Evolutionary conservation across 2,797 vertebrate genomes (phyloP).

Genomic region (Prunella strophiata): DNA sequence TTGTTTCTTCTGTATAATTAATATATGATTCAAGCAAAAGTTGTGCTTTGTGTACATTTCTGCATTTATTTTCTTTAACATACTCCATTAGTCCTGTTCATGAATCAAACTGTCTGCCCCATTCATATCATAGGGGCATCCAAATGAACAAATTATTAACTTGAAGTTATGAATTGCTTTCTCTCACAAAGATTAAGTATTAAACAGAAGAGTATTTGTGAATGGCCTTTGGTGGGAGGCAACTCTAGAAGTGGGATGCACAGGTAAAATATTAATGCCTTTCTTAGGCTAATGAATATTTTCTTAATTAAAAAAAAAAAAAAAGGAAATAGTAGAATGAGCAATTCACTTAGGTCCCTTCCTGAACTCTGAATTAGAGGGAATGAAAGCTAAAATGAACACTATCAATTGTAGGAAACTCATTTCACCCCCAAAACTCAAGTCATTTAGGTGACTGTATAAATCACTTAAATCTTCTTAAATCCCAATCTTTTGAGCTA

Average conservation of each 20-base stretch:
- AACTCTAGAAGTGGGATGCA: not conserved
- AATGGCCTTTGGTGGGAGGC: not conserved
- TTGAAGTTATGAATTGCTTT: conserved; percentile 27
- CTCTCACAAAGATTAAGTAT: not conserved
- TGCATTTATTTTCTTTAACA: conserved; percentile 73
- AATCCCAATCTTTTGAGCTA: not conserved
- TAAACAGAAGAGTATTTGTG: not conserved
- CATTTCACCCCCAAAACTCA: not conserved
- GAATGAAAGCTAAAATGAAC: not conserved
- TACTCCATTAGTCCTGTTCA: conserved; percentile 74
- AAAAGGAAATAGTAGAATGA: not conserved
- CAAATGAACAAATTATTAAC: conserved; percentile 64
- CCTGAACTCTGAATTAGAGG: not conserved
- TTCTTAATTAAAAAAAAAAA: not conserved
- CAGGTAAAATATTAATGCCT: not conserved
- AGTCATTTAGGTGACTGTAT: not conserved
- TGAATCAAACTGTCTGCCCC: conserved; percentile 52
- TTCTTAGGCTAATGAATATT: not conserved
- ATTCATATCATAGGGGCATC: not conserved
- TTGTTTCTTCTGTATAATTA: conserved; percentile 63
- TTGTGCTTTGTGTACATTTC: conserved; percentile 69
- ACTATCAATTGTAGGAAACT: not conserved
- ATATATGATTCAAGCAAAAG: conserved; percentile 20
- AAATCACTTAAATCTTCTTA: not conserved
- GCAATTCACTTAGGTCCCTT: not conserved